A percentile compares a stretch with the other conserved stretches of the same genome.
phyloP scores from a whole-genome alignment of 2,797 vertebrate genomes.

The Siniperca obscura region DNA sequence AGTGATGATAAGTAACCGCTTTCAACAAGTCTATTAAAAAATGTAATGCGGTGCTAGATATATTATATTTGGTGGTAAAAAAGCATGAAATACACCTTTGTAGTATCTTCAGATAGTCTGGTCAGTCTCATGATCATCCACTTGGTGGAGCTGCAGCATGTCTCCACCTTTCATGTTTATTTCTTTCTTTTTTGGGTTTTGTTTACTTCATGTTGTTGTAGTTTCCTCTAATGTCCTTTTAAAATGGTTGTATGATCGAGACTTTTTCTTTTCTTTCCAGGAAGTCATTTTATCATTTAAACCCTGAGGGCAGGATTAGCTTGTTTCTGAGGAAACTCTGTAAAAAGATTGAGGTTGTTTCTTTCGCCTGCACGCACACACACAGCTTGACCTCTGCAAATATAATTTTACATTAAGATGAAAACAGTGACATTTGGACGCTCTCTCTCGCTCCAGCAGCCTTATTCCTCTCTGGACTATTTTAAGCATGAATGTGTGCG shows the following conservation, averaged over 20 bases:
- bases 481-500: slow-evolving; percentile 58
- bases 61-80: background rate
- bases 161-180: background rate
- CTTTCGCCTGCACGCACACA: background rate
- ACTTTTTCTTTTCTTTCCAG: background rate
- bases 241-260: background rate
- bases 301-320: background rate
- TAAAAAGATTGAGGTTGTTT: background rate
- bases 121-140: slow-evolving; percentile 24
- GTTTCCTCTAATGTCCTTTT: background rate
- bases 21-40: too few relatives aligned
- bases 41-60: background rate
- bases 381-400: slow-evolving; percentile 41
- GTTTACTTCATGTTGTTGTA: slow-evolving; percentile 27
- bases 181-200: background rate
- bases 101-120: too few relatives aligned
- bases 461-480: slow-evolving; percentile 54
- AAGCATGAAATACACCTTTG: background rate
- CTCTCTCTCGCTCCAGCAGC: slow-evolving; percentile 37
- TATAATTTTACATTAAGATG: slow-evolving; percentile 66
- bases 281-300: background rate
- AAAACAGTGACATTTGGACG: slow-evolving; percentile 64
- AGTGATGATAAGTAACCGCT: too few relatives aligned
- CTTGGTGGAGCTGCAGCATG: slow-evolving; percentile 55
- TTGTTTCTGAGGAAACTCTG: background rate